Evolutionary conservation across 2,888 invertebrate species (phyloP).

Genomic region (Sarcophaga caerulescens): DNA sequence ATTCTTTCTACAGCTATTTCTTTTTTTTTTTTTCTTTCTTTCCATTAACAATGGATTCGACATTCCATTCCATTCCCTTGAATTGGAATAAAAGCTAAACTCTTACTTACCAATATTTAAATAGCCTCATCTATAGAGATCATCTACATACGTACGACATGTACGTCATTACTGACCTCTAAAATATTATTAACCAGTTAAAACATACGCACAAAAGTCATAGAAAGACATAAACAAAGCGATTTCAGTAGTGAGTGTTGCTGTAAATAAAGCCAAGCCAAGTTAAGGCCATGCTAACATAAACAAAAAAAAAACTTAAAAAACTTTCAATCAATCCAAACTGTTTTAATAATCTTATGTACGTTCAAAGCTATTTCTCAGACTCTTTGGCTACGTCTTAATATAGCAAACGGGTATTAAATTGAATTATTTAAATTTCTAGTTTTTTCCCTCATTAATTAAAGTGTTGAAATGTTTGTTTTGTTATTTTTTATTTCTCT

Average conservation of each 20-base stretch:
- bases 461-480: background rate
- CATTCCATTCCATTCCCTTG: constrained; percentile 26
- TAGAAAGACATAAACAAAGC: background rate
- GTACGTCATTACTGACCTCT: constrained; percentile 62
- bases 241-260: background rate
- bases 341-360: too few relatives aligned
- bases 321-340: too few relatives aligned
- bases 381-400: background rate
- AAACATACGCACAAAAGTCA: background rate
- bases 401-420: background rate
- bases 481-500: background rate
- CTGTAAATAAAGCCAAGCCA: background rate
- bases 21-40: background rate
- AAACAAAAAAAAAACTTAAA: too few relatives aligned
- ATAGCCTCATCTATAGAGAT: background rate
- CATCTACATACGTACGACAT: background rate
- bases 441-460: background rate
- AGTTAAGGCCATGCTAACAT: background rate
- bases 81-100: too few relatives aligned
- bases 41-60: background rate
- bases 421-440: background rate
- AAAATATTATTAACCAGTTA: constrained; percentile 50
- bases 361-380: background rate
- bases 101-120: constrained; percentile 2
- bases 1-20: constrained; percentile 5